phyloP scores from a whole-genome alignment of 2,888 invertebrate genomes.

The Latheticus oryzae region DNA sequence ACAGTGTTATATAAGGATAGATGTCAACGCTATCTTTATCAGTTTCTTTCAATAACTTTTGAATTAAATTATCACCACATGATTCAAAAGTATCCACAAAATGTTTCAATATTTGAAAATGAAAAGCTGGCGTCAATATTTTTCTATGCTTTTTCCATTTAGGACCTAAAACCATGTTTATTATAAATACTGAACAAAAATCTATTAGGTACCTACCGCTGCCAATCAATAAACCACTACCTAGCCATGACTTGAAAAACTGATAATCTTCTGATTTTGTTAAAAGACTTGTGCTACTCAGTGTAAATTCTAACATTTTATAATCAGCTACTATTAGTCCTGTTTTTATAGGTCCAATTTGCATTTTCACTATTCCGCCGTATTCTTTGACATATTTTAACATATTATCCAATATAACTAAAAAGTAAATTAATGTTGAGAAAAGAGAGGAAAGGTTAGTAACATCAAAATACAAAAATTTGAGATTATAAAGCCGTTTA shows the following conservation, averaged over 20 bases:
- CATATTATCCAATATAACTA: slow-evolving; percentile 1
- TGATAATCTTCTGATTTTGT: slow-evolving; percentile 11
- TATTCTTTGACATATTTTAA: slow-evolving; percentile 5
- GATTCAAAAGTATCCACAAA: slow-evolving; percentile 16
- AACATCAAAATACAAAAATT: too few relatives aligned
- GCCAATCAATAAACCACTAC: slow-evolving; percentile 5
- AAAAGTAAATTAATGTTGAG: too few relatives aligned
- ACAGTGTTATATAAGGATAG: slow-evolving; percentile 17
- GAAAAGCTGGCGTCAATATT: slow-evolving; percentile 26
- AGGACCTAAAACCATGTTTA: slow-evolving; percentile 6
- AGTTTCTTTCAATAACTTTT: slow-evolving; percentile 9
- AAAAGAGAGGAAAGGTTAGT: too few relatives aligned
- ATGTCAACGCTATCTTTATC: slow-evolving; percentile 15
- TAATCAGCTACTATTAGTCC: slow-evolving; percentile 9
- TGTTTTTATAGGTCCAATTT: slow-evolving; percentile 5
- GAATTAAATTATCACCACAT: not conserved
- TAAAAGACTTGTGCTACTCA: slow-evolving; percentile 10
- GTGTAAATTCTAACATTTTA: slow-evolving; percentile 11
- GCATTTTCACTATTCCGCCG: not conserved
- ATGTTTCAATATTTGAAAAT: slow-evolving; percentile 25
- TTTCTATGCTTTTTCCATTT: slow-evolving; percentile 26
- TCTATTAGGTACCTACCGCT: not conserved
- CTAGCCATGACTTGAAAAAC: slow-evolving; percentile 16
- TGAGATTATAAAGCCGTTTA: too few relatives aligned
- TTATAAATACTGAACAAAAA: not conserved